Conservation (phyloP, 2,888 invertebrate species). For the Diplolepis rosae region DNA sequence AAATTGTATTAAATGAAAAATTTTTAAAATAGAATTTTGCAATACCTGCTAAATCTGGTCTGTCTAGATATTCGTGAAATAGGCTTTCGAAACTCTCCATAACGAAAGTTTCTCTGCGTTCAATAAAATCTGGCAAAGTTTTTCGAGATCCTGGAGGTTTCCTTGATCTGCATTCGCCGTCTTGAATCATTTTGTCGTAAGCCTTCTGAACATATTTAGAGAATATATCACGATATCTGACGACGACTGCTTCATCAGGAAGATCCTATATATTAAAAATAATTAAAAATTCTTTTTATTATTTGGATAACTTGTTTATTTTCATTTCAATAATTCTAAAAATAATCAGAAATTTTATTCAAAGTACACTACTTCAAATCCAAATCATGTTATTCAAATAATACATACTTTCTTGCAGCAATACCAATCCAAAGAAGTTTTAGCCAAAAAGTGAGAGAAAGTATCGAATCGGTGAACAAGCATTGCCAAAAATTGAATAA, state of each 20-base stretch:
- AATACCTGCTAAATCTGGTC: conserved; percentile 42
- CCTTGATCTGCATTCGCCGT: conserved; percentile 79
- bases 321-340: neutral
- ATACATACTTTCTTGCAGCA: conserved; percentile 83
- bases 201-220: conserved; percentile 89
- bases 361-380: neutral
- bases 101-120: conserved; percentile 87
- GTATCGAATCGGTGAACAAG: conserved; percentile 80
- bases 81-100: conserved; percentile 73
- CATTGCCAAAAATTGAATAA: conserved; percentile 81
- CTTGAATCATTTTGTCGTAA: conserved; percentile 75
- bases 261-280: conserved; percentile 79
- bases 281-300: neutral
- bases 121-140: conserved; percentile 91
- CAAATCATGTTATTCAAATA: neutral
- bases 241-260: conserved; percentile 85
- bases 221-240: conserved; percentile 88
- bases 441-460: conserved; percentile 82
- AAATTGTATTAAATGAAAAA: neutral
- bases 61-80: conserved; percentile 58
- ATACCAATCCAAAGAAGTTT: conserved; percentile 91
- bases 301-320: neutral
- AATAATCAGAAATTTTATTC: neutral
- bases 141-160: conserved; percentile 88
- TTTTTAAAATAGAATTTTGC: neutral